Base-by-base conservation (phyloP, 1,140 invertebrate species). In the Lerema accius region DNA sequence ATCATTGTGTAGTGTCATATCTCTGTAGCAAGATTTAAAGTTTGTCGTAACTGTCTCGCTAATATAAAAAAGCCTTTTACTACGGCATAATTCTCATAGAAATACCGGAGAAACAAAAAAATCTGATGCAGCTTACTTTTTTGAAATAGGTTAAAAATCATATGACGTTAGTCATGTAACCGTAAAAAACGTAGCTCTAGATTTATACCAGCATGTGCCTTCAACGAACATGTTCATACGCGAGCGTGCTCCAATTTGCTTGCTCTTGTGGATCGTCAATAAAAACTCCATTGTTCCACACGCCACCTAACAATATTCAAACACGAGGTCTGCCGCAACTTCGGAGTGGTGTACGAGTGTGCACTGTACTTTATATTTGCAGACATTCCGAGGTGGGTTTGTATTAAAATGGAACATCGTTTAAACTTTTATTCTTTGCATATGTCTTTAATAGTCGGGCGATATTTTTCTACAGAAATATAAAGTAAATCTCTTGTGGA, bases 251-350 rank as follows among this genome's bases (percentile, higher is more conserved):
- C 40, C 40, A 46, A 32, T 19, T 23, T 46, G 19, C 17, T 10
- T 19, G n/a, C 43, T 23, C 43, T 46, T 23, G n/a, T 10, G 19
- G 9, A 46, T 23, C 19, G 43, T 46, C 43, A 46, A 46, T 46
- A 46, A 46, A 46, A 46, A 46, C 43, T 46, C 17, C 19, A 46
- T 23, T 46, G 43, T 46, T 46, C 43, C 9, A 46, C 43, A 9
- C 40, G 14, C 40, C 40, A 32, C 40, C 43, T 46, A 46, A 46
- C 43, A 19, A 46, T 46, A 46, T 46, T 46, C 43, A 46, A 46
- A 46, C 43, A 46, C 17, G 43, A 11, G 43, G 43, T 23, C 43
- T 6, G 15, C 43, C 43, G 17, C 43, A 46, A 46, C 43, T 23
- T 46, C 9, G 7, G 28, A 32, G 28, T 32, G 28, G 4, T 9